Percentiles rank a stretch among this genome's conserved stretches.
These are phyloP conservation scores for Notoglanidium macrostoma DNA, from an alignment of 2,797 vertebrate genomes.

Conservation along the genomic window DNA sequence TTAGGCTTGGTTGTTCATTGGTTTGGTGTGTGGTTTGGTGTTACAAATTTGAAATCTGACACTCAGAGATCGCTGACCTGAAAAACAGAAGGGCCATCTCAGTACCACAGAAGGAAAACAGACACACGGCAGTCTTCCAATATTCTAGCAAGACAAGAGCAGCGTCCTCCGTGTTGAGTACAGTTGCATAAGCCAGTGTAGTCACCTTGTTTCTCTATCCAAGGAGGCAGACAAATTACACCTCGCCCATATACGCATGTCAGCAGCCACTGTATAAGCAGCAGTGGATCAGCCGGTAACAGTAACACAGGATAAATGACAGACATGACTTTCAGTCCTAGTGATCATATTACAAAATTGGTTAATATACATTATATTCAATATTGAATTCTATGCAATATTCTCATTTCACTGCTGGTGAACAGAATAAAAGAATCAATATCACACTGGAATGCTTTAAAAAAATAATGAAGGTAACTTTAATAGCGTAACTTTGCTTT, in stretches of 20 bases:
- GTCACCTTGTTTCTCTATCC: constrained; percentile 27
- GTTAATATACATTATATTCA: too few species aligned
- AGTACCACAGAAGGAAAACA: not conserved
- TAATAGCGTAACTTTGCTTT: constrained; percentile 13
- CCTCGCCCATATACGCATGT: not conserved
- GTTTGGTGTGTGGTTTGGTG: not conserved
- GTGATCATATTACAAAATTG: not conserved
- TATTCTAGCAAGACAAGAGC: not conserved
- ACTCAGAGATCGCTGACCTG: not conserved
- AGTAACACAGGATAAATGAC: not conserved
- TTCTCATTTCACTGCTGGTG: not conserved
- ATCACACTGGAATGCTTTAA: constrained; percentile 4
- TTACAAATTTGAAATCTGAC: not conserved
- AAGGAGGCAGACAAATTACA: constrained; percentile 27
- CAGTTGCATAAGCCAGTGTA: constrained; percentile 37
- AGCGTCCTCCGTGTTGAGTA: constrained; percentile 19
- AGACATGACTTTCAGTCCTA: not conserved
- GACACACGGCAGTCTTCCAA: not conserved
- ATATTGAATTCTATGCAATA: not conserved
- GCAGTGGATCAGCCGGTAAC: not conserved
- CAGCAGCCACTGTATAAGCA: constrained; percentile 13
- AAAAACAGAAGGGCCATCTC: not conserved
- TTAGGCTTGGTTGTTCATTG: not conserved
- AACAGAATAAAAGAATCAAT: not conserved
- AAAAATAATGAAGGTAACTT: constrained; percentile 1